phyloP scores from a whole-genome alignment of 2,797 vertebrate genomes.

The Acanthis flammea region DNA sequence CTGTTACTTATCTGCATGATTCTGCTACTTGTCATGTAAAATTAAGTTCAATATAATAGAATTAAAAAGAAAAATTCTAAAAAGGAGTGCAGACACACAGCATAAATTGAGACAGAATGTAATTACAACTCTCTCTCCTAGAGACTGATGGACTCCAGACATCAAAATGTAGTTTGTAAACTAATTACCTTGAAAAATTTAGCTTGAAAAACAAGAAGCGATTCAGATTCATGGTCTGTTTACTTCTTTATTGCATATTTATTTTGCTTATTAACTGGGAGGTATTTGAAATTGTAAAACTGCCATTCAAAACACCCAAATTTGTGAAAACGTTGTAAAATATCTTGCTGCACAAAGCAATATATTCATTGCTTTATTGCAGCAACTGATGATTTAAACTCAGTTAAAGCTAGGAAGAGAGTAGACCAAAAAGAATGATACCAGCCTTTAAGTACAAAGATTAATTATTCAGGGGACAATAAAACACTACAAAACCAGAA shows the following conservation, averaged over 20 bases:
- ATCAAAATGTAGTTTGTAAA: constrained; percentile 48
- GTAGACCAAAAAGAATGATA: neutral
- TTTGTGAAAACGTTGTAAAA: neutral
- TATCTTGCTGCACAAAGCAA: neutral
- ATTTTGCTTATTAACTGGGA: constrained; percentile 27
- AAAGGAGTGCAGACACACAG: constrained; percentile 35
- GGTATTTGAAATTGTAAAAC: neutral
- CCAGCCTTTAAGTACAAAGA: neutral
- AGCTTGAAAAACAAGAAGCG: constrained; percentile 28
- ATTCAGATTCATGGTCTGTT: constrained; percentile 44
- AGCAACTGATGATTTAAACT: neutral
- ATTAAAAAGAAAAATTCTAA: constrained; percentile 53
- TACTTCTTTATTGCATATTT: neutral
- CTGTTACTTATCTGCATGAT: constrained; percentile 6
- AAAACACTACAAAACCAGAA: neutral
- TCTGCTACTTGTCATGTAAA: constrained; percentile 49
- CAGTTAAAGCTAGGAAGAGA: neutral
- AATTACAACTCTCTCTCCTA: constrained; percentile 52
- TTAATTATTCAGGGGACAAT: neutral
- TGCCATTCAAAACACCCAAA: neutral
- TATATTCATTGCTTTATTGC: neutral
- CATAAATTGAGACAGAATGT: constrained; percentile 52
- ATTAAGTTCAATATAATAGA: constrained; percentile 52
- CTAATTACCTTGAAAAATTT: constrained; percentile 50
- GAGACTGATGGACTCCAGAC: constrained; percentile 62